A percentile compares a stretch with the other conserved stretches of the same genome.
These are phyloP conservation scores for Cyanoliseus patagonus DNA, from an alignment of 2,113 vertebrate genomes.

Conservation along the genomic window DNA sequence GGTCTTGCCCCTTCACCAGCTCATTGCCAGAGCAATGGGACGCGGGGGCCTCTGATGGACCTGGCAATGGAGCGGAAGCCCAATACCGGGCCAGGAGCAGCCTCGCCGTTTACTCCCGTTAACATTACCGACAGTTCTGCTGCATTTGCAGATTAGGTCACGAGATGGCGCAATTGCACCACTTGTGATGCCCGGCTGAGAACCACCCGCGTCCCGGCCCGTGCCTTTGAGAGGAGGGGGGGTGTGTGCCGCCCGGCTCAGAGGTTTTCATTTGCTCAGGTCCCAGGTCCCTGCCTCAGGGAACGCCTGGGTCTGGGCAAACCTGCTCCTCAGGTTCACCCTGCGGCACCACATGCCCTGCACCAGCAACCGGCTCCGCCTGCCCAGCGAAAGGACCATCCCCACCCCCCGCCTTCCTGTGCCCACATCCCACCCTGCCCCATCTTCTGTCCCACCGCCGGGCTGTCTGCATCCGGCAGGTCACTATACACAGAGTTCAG, in stretches of 20 bases:
- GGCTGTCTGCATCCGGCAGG: not conserved
- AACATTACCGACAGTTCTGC: rapidly evolving
- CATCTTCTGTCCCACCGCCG: rapidly evolving
- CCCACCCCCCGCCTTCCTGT: rapidly evolving
- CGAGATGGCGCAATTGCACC: slow-evolving; percentile 56
- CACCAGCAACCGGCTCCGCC: rapidly evolving
- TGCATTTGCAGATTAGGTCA: not conserved
- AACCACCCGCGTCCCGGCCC: rapidly evolving
- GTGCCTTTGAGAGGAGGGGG: rapidly evolving
- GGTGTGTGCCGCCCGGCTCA: too few species aligned
- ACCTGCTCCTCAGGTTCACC: not conserved
- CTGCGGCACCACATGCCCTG: rapidly evolving
- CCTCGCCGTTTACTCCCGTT: rapidly evolving
- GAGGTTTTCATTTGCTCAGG: not conserved
- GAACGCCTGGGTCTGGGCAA: not conserved
- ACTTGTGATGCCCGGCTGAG: not conserved
- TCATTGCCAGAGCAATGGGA: not conserved
- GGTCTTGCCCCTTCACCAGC: not conserved
- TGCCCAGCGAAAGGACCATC: not conserved
- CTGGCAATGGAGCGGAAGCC: too few species aligned
- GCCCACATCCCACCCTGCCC: not conserved
- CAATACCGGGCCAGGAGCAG: not conserved
- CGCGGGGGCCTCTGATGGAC: rapidly evolving
- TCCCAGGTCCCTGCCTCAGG: not conserved
- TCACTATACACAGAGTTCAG: not conserved